Evolutionary conservation across 1,140 invertebrate species (phyloP).

Genomic region (Prorops nasuta): DNA sequence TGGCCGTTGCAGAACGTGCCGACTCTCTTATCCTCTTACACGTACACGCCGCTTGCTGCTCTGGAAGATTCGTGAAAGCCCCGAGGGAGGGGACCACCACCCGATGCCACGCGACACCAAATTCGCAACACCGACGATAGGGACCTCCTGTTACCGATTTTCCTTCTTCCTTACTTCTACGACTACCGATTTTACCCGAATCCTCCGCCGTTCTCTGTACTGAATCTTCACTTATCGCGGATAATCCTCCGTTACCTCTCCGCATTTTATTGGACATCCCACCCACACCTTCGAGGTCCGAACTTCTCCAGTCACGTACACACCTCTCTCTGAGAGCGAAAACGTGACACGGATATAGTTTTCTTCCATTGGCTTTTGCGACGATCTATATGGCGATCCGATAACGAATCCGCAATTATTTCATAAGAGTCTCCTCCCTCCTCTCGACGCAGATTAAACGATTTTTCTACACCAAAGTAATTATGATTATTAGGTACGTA

Average conservation of each 20-base stretch:
- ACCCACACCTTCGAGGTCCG: conserved; percentile 16
- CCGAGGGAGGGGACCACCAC: background rate
- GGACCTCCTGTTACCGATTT: conserved; percentile 8
- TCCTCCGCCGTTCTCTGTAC: conserved; percentile 9
- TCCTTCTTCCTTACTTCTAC: background rate
- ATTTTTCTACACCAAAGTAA: conserved; percentile 8
- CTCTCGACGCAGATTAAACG: conserved; percentile 4
- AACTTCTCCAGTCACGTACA: conserved; percentile 15
- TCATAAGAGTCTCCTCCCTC: too few species aligned
- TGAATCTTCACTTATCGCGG: conserved; percentile 1
- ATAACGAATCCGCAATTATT: conserved; percentile 25
- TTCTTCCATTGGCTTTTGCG: conserved; percentile 16
- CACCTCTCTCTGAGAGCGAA: background rate
- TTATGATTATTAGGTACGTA: background rate
- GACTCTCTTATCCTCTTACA: background rate
- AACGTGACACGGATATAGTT: conserved; percentile 16
- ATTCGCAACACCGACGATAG: conserved; percentile 25
- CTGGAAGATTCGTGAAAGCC: conserved; percentile 3
- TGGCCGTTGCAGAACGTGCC: conserved; percentile 1
- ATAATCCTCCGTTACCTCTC: conserved; percentile 10
- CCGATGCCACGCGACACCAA: conserved; percentile 19
- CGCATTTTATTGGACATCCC: conserved; percentile 14
- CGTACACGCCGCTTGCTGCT: background rate
- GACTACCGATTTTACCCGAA: background rate
- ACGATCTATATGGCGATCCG: conserved; percentile 21